phyloP scores from a whole-genome alignment of 2,888 invertebrate genomes.

The Diploptera punctata region DNA sequence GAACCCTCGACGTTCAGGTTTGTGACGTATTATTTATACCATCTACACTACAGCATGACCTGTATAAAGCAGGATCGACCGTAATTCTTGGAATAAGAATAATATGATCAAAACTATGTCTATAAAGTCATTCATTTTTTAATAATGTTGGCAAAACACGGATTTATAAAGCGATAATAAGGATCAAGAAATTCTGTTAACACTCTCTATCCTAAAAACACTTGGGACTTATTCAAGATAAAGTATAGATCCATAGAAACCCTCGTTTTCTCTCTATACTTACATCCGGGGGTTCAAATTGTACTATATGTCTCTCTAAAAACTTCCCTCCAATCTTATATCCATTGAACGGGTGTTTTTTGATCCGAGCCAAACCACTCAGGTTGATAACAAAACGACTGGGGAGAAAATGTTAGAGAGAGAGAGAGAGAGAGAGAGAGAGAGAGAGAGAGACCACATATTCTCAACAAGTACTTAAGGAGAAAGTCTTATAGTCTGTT shows the following conservation, averaged over 20 bases:
- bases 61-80: too few relatives aligned
- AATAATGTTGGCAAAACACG: too few relatives aligned
- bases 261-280: not conserved
- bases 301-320: not conserved
- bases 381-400: not conserved
- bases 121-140: too few relatives aligned
- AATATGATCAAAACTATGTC: too few relatives aligned
- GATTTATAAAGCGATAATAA: too few relatives aligned
- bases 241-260: not conserved
- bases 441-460: not conserved
- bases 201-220: not conserved
- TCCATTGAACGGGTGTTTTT: not conserved
- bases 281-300: not conserved
- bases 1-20: too few relatives aligned
- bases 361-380: not conserved
- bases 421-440: too few relatives aligned
- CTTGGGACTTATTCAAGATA: not conserved
- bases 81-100: too few relatives aligned
- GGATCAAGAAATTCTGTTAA: not conserved
- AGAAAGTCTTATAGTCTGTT: not conserved
- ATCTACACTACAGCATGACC: too few relatives aligned
- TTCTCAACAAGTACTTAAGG: conserved; percentile 12
- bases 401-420: too few relatives aligned
- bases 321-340: not conserved
- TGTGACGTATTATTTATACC: too few relatives aligned